Evolutionary conservation across 2,888 invertebrate genomes (phyloP).

Genomic region (Germaria angustata): DNA sequence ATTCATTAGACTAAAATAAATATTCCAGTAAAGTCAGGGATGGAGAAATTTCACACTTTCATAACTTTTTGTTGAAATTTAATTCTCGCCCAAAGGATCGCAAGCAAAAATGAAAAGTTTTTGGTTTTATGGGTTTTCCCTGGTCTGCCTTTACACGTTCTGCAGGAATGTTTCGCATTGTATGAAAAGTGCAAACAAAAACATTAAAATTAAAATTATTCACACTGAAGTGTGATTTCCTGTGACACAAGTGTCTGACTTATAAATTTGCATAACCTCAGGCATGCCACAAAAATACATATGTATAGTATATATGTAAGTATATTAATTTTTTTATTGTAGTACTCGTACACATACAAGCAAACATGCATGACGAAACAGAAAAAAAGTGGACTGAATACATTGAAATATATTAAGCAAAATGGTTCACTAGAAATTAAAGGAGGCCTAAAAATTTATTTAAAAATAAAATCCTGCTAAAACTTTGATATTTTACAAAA

Average conservation of each 20-base stretch:
- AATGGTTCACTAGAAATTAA: constrained; percentile 14
- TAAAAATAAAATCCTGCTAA: too few relatives aligned
- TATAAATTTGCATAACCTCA: constrained; percentile 65
- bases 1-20: too few relatives aligned
- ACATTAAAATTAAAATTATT: constrained; percentile 62
- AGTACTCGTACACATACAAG: not conserved
- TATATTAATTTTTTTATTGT: constrained; percentile 4
- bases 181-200: constrained; percentile 30
- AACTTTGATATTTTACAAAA: too few relatives aligned
- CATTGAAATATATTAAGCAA: not conserved
- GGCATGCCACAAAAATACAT: constrained; percentile 57
- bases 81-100: constrained; percentile 39
- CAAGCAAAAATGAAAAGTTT: constrained; percentile 50
- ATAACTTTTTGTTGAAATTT: constrained; percentile 32
- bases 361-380: not conserved
- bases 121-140: constrained; percentile 1
- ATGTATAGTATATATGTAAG: too few relatives aligned
- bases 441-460: not conserved
- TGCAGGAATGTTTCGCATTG: constrained; percentile 42
- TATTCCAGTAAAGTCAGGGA: too few relatives aligned
- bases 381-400: not conserved
- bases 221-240: constrained; percentile 67
- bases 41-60: too few relatives aligned
- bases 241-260: constrained; percentile 64
- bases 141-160: constrained; percentile 3